Evolutionary conservation across 2,113 vertebrate genomes (phyloP).

Genomic region (Carlito syrichta): DNA sequence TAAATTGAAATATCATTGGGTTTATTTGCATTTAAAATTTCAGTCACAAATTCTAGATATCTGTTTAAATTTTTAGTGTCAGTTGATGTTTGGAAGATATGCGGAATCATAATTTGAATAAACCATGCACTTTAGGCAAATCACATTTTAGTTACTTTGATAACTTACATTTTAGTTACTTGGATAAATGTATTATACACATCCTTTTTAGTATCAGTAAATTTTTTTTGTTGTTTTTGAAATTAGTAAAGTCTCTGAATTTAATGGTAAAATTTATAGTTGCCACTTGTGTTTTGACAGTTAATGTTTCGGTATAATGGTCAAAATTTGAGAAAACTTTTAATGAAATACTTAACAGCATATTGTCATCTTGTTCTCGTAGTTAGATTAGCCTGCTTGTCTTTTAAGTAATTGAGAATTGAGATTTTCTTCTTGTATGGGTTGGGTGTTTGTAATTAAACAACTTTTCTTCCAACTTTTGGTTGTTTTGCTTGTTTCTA

Average conservation of each 20-base stretch:
- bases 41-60: background rate
- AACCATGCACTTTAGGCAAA: background rate
- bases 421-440: background rate
- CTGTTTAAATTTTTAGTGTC: background rate
- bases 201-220: background rate
- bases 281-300: background rate
- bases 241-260: background rate
- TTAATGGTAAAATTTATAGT: background rate
- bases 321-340: background rate
- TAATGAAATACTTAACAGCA: background rate
- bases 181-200: background rate
- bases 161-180: slow-evolving; percentile 17
- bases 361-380: background rate
- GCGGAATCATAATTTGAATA: background rate
- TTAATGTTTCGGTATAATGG: background rate
- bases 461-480: background rate
- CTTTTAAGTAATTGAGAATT: background rate
- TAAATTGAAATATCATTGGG: background rate
- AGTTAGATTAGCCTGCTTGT: background rate
- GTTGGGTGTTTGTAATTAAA: background rate
- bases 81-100: background rate
- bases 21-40: background rate
- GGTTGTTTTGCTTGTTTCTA: background rate
- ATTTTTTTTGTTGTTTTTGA: no score
- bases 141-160: background rate